Evolutionary conservation across 1,140 invertebrate species (phyloP), one percentile per base, ranked within the genome.

Genomic region (Listronotus oregonensis): DNA sequence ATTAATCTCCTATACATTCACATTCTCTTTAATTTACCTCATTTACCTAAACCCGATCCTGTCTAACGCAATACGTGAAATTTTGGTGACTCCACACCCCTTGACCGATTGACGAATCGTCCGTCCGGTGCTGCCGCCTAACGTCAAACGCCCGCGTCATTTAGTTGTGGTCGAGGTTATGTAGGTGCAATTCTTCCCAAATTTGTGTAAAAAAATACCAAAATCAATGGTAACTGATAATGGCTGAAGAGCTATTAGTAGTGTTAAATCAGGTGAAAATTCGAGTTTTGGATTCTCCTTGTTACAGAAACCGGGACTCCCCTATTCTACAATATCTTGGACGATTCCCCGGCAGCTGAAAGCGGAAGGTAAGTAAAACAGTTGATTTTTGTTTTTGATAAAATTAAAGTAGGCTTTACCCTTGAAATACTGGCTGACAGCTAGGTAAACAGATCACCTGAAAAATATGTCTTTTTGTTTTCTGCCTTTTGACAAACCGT

Each of bases 291-390:
- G 93, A 73, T 94, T 95, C 84, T 94, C 91, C 71, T 82, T 95
- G 70, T 85, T 95, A 75, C 91, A 92, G 66, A 90, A 91, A 80
- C 90, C 73, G 92, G 91, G 77, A 92, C 93, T 75, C 93, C 93
- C 77, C 90, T 94, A 78, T 92, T 95, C 79, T 94, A 94, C 82
- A 89, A 94, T 82, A 93, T 95, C 77, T 85, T 93, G 75, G 92
- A 94, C 81, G 92, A 94, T 82, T 95, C 93, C 70, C 92, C 93
- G 75, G 92, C 92, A 64, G 92, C 91, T 71, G 88, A 90, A 77
- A 90, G 90, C 80, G 91, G 91, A 79, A 93, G 89, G 92, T 94
- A 86, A 89, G 86, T 81, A 17, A 44, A n/a, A 37, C 31, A 21
- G 40, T 54, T 17, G 6, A n/a, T 44, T 54, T 14, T 55, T 27